Percentiles rank a stretch among this genome's conserved stretches.
These are phyloP conservation scores for Acronicta leporina DNA, from an alignment of 2,888 invertebrate species.

Conservation along the genomic window DNA sequence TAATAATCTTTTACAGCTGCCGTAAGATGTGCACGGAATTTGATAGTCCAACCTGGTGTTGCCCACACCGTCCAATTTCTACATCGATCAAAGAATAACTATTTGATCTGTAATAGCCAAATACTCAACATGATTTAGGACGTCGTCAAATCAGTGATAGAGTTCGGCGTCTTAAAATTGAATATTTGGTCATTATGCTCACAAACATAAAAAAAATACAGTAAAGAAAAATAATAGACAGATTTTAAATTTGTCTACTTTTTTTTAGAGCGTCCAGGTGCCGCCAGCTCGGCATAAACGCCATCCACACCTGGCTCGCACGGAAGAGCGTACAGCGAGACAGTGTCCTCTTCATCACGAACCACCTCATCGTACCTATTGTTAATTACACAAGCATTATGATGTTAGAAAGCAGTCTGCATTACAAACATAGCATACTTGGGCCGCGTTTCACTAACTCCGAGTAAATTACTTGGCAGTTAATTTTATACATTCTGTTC, in stretches of 20 bases:
- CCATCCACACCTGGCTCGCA: not conserved
- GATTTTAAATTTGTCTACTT: slow-evolving; percentile 30
- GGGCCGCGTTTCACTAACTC: no score
- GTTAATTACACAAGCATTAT: slow-evolving; percentile 34
- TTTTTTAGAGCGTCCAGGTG: slow-evolving; percentile 7
- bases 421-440: slow-evolving; percentile 2
- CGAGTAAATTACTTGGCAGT: no score
- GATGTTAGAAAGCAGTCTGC: slow-evolving; percentile 23
- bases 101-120: not conserved
- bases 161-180: no score
- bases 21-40: not conserved
- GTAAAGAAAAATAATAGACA: not conserved
- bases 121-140: no score
- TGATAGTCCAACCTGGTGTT: no score
- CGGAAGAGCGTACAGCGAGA: not conserved
- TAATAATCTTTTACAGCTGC: no score
- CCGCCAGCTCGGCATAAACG: not conserved
- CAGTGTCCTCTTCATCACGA: not conserved
- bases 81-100: not conserved
- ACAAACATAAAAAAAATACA: not conserved
- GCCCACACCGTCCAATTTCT: no score
- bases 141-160: no score
- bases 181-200: not conserved
- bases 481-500: no score
- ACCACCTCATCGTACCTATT: slow-evolving; percentile 26